Conservation (phyloP, 2,797 vertebrate genomes). For the Cyclopterus lumpus region DNA sequence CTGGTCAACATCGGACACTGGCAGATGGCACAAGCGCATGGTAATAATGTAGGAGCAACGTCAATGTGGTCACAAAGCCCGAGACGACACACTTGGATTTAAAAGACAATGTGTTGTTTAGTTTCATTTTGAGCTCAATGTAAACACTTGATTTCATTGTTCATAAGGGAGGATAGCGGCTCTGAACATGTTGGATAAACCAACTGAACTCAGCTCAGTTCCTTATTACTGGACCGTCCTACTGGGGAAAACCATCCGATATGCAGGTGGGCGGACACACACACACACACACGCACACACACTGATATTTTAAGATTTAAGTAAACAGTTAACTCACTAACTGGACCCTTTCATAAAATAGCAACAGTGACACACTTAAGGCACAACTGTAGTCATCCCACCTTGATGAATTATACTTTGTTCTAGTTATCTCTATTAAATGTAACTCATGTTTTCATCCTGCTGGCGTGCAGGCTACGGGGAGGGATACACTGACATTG, state of each 20-base stretch:
- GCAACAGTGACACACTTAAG: background rate
- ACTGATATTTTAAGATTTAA: background rate
- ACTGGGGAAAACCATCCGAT: slow-evolving; percentile 85
- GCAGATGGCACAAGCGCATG: slow-evolving; percentile 89
- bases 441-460: background rate
- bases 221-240: slow-evolving; percentile 91
- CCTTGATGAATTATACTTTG: background rate
- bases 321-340: background rate
- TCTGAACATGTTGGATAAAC: slow-evolving; percentile 85
- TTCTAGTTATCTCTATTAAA: too few relatives aligned
- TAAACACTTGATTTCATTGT: background rate
- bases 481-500: slow-evolving; percentile 84
- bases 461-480: slow-evolving; percentile 81
- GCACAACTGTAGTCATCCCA: background rate
- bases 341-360: background rate
- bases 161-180: slow-evolving; percentile 84
- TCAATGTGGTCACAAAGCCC: background rate
- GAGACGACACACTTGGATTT: background rate
- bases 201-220: slow-evolving; percentile 78
- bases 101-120: background rate
- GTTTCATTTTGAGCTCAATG: background rate
- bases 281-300: slow-evolving; percentile 13
- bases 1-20: slow-evolving; percentile 85
- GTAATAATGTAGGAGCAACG: slow-evolving; percentile 76
- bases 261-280: slow-evolving; percentile 78